Conservation (phyloP, 2,888 invertebrate genomes). For the Heteromyza rotundicornis region DNA sequence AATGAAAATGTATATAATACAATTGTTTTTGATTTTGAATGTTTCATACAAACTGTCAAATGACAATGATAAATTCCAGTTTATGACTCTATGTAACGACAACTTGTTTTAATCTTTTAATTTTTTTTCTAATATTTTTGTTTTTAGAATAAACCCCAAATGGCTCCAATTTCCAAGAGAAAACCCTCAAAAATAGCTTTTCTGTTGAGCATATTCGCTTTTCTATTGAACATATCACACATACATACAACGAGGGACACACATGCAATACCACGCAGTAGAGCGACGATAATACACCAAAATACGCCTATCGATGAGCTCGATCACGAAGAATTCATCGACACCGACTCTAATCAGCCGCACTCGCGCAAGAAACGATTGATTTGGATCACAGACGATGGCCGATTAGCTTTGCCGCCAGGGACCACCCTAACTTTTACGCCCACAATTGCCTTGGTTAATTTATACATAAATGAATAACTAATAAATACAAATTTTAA, state of each 20-base stretch:
- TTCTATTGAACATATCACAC: constrained; percentile 1
- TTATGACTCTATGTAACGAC: no score
- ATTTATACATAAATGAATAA: no score
- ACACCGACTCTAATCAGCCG: constrained; percentile 51
- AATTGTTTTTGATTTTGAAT: no score
- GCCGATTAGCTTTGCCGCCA: constrained; percentile 81
- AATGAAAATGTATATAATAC: no score
- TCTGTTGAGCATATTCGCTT: constrained; percentile 20
- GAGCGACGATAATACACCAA: constrained; percentile 28
- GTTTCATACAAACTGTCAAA: no score
- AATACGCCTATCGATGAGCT: constrained; percentile 30
- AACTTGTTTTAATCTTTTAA: no score
- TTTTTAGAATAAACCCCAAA: constrained; percentile 3
- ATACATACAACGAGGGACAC: constrained; percentile 16
- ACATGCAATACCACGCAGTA: neutral
- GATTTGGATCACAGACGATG: constrained; percentile 85
- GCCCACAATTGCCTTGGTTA: constrained; percentile 80
- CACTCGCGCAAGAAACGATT: constrained; percentile 83
- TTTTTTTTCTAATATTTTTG: no score
- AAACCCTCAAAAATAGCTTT: constrained; percentile 33
- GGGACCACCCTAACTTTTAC: constrained; percentile 81
- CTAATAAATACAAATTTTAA: no score
- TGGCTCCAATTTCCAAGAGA: constrained; percentile 32
- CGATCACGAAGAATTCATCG: constrained; percentile 39
- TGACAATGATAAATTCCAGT: no score